Conservation (phyloP, 2,797 vertebrate species). For the Channallabes apus region DNA sequence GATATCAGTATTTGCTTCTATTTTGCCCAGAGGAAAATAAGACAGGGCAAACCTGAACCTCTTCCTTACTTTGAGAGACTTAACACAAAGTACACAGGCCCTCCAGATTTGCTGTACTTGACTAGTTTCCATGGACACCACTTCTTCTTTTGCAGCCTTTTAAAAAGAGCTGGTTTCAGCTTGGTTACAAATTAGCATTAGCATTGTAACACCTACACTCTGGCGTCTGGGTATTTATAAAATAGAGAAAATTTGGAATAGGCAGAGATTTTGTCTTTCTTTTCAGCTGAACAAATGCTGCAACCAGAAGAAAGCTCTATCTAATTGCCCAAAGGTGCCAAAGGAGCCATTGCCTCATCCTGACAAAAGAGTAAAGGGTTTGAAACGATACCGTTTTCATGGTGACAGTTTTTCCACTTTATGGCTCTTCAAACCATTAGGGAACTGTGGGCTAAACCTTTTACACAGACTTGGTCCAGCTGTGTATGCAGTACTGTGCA, state of each 20-base stretch:
- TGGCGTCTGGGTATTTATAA: constrained; percentile 11
- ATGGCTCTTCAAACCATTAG: constrained; percentile 44
- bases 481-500: constrained; percentile 21
- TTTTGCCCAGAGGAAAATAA: constrained; percentile 13
- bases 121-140: constrained; percentile 58
- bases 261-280: neutral
- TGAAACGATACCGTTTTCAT: constrained; percentile 11
- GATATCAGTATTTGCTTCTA: constrained; percentile 17
- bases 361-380: constrained; percentile 23
- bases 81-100: constrained; percentile 27
- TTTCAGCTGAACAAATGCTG: neutral
- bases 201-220: constrained; percentile 28
- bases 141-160: constrained; percentile 32
- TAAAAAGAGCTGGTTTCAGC: constrained; percentile 28
- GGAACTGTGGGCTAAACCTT: constrained; percentile 40
- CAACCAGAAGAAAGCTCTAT: neutral
- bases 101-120: constrained; percentile 41
- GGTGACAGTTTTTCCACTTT: neutral
- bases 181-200: constrained; percentile 26
- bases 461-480: constrained; percentile 9
- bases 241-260: neutral
- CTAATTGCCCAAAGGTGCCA: neutral
- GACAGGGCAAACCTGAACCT: neutral
- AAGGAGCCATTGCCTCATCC: constrained; percentile 1
- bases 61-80: constrained; percentile 21